Evolutionary conservation across 35 echinoderm and acorn worm genomes (phyloP), one percentile per base, ranked within the genome.

Genomic region (Holothuria glaberrima): DNA sequence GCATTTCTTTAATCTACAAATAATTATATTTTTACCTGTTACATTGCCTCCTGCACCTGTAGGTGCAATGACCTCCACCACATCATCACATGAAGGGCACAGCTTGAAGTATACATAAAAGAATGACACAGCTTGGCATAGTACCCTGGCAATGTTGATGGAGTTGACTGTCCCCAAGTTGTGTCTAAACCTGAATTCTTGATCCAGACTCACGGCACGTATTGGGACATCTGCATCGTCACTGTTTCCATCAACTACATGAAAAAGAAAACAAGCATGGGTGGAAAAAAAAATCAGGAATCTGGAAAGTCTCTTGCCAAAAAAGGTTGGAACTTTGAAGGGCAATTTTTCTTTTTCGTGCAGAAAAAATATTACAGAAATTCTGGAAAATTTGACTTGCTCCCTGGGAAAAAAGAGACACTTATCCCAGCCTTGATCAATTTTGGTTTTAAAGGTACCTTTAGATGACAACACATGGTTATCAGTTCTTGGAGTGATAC

Each of bases 111-210:
- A 97, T 12, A 86, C 78, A 48, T 89, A 97, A 54, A 97, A 92
- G 63, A 77, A 97, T 13, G 74, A 32, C 6, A 85, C 69, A 20
- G 70, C 71, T 41, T 97, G 95, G 44, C 76, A 88, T 38, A 97
- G 86, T 48, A 94, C 92, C 18, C 95, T 75, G 13, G 69, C 86
- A 87, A 90, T 89, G 25, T 97, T 97, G 81, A 97, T 97, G 38
- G 95, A 97, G 69, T 97, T 97, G 48, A 94, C 68, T 12, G 90
- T 97, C 0, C 84, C 78, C 3, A 97, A 78, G 12, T 71, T 69
- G 70, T 97, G 92, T 19, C 68, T 61, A 13, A 88, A 28, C 58
- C 65, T 80, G 59, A 97, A 97, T 6, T 82, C 34, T 18, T 83
- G 24, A 86, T 97, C 95, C 0, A 91, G 50, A 64, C 35, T 75